phyloP scores from a whole-genome alignment of 1,140 invertebrate genomes.

The Macrocentrus cingulum region DNA sequence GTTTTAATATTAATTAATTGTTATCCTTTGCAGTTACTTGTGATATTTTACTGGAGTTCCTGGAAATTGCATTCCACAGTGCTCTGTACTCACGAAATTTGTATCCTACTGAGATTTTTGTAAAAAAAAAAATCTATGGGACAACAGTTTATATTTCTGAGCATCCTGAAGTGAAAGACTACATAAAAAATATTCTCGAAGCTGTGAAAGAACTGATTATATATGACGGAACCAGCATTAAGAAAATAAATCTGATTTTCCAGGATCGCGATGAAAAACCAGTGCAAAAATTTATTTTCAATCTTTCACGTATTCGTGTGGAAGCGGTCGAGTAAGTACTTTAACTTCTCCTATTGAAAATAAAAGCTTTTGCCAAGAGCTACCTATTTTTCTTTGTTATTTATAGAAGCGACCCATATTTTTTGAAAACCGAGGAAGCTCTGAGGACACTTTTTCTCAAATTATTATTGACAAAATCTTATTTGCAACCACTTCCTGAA shows the following conservation, averaged over 20 bases:
- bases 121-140: constrained; percentile 63
- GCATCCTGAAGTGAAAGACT: constrained; percentile 65
- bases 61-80: constrained; percentile 64
- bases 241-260: constrained; percentile 56
- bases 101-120: constrained; percentile 65
- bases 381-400: constrained; percentile 20
- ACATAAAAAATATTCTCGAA: constrained; percentile 61
- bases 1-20: too few species aligned
- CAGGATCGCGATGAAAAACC: constrained; percentile 40
- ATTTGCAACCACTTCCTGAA: constrained; percentile 58
- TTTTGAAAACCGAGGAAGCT: constrained; percentile 63
- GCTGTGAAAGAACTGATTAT: constrained; percentile 54
- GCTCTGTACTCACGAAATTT: constrained; percentile 61
- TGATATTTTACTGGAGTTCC: constrained; percentile 60
- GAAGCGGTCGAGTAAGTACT: constrained; percentile 41
- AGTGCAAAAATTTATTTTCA: constrained; percentile 62
- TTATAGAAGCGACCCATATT: constrained; percentile 60
- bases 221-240: constrained; percentile 48
- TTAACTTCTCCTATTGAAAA: not conserved
- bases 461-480: constrained; percentile 53
- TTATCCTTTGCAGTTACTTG: constrained; percentile 47
- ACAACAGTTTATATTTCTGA: constrained; percentile 59
- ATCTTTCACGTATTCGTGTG: constrained; percentile 49
- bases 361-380: not conserved
- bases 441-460: constrained; percentile 63